Evolutionary conservation across 2,113 vertebrate genomes (phyloP).

Genomic region (Numenius arquata): DNA sequence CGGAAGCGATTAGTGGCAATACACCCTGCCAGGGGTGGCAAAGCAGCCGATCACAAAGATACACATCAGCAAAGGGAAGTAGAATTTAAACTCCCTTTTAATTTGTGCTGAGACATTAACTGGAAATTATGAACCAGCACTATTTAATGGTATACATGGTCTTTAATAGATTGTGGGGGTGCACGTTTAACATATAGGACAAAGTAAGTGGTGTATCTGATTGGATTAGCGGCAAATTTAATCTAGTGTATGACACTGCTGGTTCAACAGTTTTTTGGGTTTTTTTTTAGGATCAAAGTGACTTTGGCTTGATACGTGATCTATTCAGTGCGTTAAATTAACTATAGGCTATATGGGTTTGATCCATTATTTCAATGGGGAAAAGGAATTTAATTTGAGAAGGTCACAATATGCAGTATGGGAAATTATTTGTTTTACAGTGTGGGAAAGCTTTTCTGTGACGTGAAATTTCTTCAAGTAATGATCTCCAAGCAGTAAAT

Average conservation of each 20-base stretch:
- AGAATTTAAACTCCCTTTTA: not conserved
- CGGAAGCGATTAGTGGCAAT: not conserved
- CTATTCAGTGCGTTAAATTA: not conserved
- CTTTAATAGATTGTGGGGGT: conserved; percentile 20
- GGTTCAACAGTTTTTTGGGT: conserved; percentile 19
- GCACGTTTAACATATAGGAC: conserved; percentile 30
- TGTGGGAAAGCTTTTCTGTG: not conserved
- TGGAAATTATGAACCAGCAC: not conserved
- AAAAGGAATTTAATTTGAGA: not conserved
- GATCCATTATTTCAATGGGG: not conserved
- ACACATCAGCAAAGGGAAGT: not conserved
- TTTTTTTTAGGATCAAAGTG: conserved; percentile 30
- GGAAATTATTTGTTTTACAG: not conserved
- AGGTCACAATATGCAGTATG: not conserved
- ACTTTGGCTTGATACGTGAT: conserved; percentile 9
- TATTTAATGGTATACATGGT: conserved; percentile 21
- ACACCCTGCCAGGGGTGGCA: not conserved
- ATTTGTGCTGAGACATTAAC: not conserved
- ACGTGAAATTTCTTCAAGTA: not conserved
- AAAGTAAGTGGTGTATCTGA: not conserved
- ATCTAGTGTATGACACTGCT: conserved; percentile 26
- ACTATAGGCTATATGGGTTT: not conserved
- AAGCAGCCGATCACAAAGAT: not conserved
- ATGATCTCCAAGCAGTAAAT: not conserved
- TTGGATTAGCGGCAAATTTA: conserved; percentile 60